Base-by-base conservation (phyloP, 2,113 vertebrate species). In the Ammospiza nelsoni region DNA sequence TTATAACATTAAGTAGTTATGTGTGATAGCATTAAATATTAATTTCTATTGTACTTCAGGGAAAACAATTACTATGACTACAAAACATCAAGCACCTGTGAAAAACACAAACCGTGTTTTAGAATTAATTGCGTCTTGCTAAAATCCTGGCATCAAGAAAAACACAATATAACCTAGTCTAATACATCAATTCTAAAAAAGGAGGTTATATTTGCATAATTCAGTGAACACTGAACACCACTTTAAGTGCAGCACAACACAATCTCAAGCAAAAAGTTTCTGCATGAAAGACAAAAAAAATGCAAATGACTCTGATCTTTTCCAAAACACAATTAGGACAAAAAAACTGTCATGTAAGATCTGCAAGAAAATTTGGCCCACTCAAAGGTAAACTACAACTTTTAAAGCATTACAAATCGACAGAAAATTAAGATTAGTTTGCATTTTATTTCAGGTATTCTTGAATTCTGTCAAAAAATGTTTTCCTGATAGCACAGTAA, bases 21-120 rank as follows among this genome's bases (percentile, higher is more conserved):
- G 84, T 95, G 86, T 75, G 90, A 90, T 71, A 93, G 69, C 83
- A 97, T 97, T 95, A 97, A 97, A 97, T 96, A 97, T 97, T 94
- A 96, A 97, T 94, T 95, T 86, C 81, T 89, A 92, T 94, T 82
- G 93, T 89, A 94, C 96, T 95, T 96, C 57, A 76, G 94, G 97
- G 96, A 94, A 95, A 96, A 96, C 93, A 96, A 95, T 96, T 91
- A 96, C 89, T 92, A 71, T 76, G 75, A 95, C 77, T 89, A 91
- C 88, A 94, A 97, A 97, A 94, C 69, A 94, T 78, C 81, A 89
- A 87, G 91, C 95, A 95, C 92, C 92, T 94, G 80, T 92, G 90
- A 92, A 92, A 96, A 95, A 67, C 67, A 86, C 57, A 95, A 91
- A 78, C 65, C 77, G 69, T 74, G 68, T 73, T 78, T 86, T 37